Evolutionary conservation across 2,888 invertebrate genomes (phyloP), one percentile per base, ranked within the genome.

Genomic region (Corythucha ciliata): DNA sequence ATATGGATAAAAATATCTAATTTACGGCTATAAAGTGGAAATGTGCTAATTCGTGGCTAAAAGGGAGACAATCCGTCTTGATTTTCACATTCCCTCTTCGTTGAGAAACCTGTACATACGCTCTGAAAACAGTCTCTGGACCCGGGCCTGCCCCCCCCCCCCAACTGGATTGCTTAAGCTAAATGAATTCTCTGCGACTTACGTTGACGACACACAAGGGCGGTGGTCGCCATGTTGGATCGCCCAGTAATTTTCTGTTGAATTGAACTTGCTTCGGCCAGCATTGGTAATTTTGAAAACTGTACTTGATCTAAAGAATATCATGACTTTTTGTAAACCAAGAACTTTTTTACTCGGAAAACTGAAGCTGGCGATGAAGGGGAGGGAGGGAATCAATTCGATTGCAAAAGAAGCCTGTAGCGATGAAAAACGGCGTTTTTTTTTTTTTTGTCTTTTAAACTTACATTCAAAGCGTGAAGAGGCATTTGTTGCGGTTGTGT

Each of bases 381-480:
- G n/a, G n/a, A n/a, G n/a, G n/a, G 18, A 39, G 20, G 5, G 6
- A 39, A 39, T 5, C n/a, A 20, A 39, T 3, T 14, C 16, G 33
- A 33, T 33, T 7, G 4, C 3, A 7, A 33, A 33, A 5, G n/a
- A n/a, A n/a, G n/a, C n/a, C n/a, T n/a, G n/a, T n/a, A n/a, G n/a
- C n/a, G n/a, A n/a, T n/a, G n/a, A n/a, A n/a, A n/a, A n/a, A n/a
- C n/a, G n/a, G n/a, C n/a, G n/a, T n/a, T n/a, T n/a, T n/a, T n/a
- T n/a, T n/a, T n/a, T n/a, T n/a, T n/a, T n/a, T n/a, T n/a, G n/a
- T 21, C 40, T 7, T 21, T 18, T 26, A 27, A 48, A 76, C 80
- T 80, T 77, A 84, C 83, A 68, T 84, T 84, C 61, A 85, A 69
- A 20, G 83, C 83, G 56, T 83, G 82, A 61, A 84, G 74, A 32